Percentiles rank a stretch among this genome's conserved stretches.
Evolutionary conservation across 2,797 vertebrate genomes (phyloP).

Genomic region (Phoxinus dragarum): DNA sequence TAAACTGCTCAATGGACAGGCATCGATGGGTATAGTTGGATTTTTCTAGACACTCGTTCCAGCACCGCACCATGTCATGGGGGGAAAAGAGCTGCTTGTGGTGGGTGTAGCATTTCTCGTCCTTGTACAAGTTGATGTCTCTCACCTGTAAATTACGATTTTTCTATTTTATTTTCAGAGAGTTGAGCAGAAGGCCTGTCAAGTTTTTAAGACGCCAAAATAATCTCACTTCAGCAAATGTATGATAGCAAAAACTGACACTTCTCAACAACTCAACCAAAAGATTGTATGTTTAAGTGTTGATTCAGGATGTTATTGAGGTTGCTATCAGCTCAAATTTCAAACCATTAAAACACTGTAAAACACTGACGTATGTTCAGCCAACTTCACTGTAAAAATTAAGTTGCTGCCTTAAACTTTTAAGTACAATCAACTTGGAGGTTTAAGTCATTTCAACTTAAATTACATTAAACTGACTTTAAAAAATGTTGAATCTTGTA

Average conservation of each 20-base stretch:
- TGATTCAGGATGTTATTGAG: no score
- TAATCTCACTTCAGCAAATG: neutral
- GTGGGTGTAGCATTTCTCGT: slow-evolving; percentile 71
- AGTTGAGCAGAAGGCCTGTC: neutral
- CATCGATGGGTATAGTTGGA: slow-evolving; percentile 72
- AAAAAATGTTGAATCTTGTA: no score
- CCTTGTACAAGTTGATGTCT: slow-evolving; percentile 85
- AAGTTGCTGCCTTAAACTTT: no score
- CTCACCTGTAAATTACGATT: slow-evolving; percentile 72
- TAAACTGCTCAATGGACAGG: slow-evolving; percentile 69
- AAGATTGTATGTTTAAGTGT: no score
- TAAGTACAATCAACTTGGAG: no score
- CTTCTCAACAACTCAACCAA: neutral
- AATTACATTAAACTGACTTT: no score
- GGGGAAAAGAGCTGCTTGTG: slow-evolving; percentile 81
- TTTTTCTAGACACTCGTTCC: slow-evolving; percentile 79
- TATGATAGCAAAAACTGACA: neutral
- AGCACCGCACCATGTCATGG: slow-evolving; percentile 77
- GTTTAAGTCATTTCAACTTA: no score
- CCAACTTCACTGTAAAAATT: neutral
- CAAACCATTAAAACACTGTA: neutral
- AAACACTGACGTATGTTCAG: neutral
- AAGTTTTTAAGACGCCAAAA: neutral
- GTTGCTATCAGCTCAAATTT: neutral
- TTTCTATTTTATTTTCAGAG: neutral